Evolutionary conservation across 2,113 vertebrate genomes (phyloP).

Genomic region (Crotalus tigris): DNA sequence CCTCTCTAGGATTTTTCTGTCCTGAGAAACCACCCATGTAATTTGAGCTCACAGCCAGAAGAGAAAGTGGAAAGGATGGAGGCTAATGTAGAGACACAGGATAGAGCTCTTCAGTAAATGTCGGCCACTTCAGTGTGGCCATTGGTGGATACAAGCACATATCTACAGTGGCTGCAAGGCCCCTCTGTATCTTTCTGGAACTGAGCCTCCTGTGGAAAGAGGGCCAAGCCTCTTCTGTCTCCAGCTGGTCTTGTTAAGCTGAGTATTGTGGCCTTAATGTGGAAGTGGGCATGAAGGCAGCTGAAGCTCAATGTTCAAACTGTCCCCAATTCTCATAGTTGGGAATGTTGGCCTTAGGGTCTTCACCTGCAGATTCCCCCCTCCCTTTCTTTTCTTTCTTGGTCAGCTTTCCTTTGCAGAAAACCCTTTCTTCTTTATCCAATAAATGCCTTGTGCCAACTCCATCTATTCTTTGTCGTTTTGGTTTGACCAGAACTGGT

Average conservation of each 20-base stretch:
- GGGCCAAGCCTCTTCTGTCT: not conserved
- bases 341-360: not conserved
- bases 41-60: not conserved
- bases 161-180: not conserved
- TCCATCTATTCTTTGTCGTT: no score
- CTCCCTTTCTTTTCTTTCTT: no score
- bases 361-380: not conserved
- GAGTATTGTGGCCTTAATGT: not conserved
- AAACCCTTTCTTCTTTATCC: not conserved
- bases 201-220: not conserved
- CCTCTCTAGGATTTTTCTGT: not conserved
- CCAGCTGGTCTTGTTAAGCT: not conserved
- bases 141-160: not conserved
- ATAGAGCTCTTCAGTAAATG: not conserved
- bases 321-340: not conserved
- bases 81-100: not conserved
- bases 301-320: not conserved
- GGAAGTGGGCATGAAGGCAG: not conserved
- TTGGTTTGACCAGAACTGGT: not conserved
- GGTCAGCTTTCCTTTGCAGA: not conserved
- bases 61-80: not conserved
- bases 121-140: not conserved
- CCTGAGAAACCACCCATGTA: not conserved
- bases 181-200: not conserved
- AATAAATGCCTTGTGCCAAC: not conserved